Base-by-base conservation (phyloP, 2,888 invertebrate genomes). In the Drosophila lacicola region DNA sequence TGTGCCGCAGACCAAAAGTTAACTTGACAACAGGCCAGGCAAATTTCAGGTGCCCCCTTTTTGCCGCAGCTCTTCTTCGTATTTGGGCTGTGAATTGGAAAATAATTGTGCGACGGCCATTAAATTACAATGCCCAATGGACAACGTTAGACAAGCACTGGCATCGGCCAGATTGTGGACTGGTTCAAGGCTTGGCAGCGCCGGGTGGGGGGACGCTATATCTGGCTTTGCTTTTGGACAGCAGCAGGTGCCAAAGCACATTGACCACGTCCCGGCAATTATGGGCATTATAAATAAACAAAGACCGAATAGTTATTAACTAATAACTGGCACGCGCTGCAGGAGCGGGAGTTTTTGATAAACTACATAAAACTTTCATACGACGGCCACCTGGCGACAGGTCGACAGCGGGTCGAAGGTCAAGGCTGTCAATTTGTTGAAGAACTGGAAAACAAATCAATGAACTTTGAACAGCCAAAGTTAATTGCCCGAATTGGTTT, bases 251-350 rank as follows among this genome's bases (percentile, higher is more conserved):
- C 69, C 69, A 51, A 49, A 50, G 33, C 66, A 45, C 51, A 61
- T 64, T 71, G 74, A 53, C 73, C 82, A 83, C 85, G 85, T 83
- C 64, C 50, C 66, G 66, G 78, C 85, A 83, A 83, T 85, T 83
- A 83, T 67, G 68, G 29, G 70, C 78, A 80, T 85, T 85, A 85
- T 83, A 83, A 83, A 83, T 85, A 83, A 85, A 83, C 85, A 85
- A 83, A 85, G 72, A 65, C 62, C 83, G 81, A 85, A 83, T 83
- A 85, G 83, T 83, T 83, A 83, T 85, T 85, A 83, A 83, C 83
- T 82, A 82, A 85, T 83, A 83, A 84, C 82, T 60, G 82, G 41
- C 79, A 76, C 80, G 69, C 66, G 73, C 53, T 36, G 51, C 17
- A 42, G 17, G n/a, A 37, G 21, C 11, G 4, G 4, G 9, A 10